Evolutionary conservation across 2,888 invertebrate species (phyloP).

Genomic region (Polydrusus pterygomalis): DNA sequence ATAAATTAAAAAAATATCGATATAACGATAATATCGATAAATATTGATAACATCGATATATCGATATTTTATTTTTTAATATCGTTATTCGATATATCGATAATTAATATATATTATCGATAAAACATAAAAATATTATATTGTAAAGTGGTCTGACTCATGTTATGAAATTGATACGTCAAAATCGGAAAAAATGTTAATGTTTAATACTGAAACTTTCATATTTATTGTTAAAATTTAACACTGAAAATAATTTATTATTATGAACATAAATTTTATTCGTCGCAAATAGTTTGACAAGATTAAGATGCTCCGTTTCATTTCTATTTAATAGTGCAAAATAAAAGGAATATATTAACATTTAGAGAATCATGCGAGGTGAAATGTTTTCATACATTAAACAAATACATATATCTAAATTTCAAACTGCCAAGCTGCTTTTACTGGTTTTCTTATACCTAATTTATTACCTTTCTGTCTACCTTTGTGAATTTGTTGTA

Average conservation of each 20-base stretch:
- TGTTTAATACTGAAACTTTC: no score
- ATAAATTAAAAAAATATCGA: no score
- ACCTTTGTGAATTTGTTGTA: constrained; percentile 43
- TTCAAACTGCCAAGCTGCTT: constrained; percentile 52
- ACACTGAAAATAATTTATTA: neutral
- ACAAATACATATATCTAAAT: constrained; percentile 53
- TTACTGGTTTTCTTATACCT: constrained; percentile 51
- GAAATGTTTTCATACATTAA: constrained; percentile 61
- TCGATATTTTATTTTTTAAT: no score
- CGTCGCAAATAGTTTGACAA: constrained; percentile 37
- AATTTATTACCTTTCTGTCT: constrained; percentile 49
- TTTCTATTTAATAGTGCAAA: constrained; percentile 41
- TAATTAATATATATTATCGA: no score
- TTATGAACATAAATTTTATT: constrained; percentile 34
- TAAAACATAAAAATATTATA: no score
- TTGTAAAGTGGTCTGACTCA: no score
- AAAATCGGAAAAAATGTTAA: no score
- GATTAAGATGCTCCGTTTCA: constrained; percentile 39
- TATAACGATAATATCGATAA: no score
- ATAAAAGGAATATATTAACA: constrained; percentile 60
- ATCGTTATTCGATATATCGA: no score
- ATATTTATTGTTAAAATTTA: no score
- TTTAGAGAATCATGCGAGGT: constrained; percentile 59
- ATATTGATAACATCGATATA: no score
- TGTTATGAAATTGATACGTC: no score